phyloP scores from a whole-genome alignment of 1,140 invertebrate genomes.

The Neodiprion lecontei region DNA sequence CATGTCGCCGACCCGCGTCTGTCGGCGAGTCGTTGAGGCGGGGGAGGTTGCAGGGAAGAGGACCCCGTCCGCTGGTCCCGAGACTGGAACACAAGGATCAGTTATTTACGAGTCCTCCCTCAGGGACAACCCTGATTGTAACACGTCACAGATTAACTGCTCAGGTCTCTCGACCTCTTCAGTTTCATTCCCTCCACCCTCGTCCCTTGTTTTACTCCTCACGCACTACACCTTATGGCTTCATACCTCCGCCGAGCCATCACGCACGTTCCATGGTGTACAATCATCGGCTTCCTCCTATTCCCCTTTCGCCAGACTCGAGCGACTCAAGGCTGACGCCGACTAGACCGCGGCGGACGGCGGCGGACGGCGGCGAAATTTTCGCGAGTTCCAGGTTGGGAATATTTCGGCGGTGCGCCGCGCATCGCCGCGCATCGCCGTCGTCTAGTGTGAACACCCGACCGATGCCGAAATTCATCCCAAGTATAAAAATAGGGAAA shows the following conservation, averaged over 20 bases:
- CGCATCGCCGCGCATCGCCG: too few relatives aligned
- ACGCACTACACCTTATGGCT: too few relatives aligned
- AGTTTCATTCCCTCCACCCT: constrained; percentile 13
- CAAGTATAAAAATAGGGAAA: too few relatives aligned
- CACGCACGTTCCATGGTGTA: not conserved
- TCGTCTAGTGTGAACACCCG: too few relatives aligned
- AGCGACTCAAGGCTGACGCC: too few relatives aligned
- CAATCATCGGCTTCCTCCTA: not conserved
- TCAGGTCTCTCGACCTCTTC: constrained; percentile 23
- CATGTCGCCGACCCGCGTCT: not conserved
- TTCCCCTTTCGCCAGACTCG: not conserved
- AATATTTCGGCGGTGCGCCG: too few relatives aligned
- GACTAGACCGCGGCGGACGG: too few relatives aligned
- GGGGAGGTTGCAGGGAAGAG: constrained; percentile 20
- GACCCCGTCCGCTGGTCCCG: constrained; percentile 8
- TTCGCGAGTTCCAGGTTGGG: too few relatives aligned
- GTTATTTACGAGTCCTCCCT: constrained; percentile 43
- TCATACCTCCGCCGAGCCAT: not conserved
- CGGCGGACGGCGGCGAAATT: too few relatives aligned
- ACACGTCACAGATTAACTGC: constrained; percentile 48
- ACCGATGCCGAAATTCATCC: too few relatives aligned
- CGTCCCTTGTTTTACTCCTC: too few relatives aligned
- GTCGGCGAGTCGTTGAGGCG: too few relatives aligned
- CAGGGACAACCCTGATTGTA: constrained; percentile 45
- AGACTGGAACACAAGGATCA: constrained; percentile 37